Conservation (phyloP, 2,797 vertebrate genomes). For the Allobates femoralis region DNA sequence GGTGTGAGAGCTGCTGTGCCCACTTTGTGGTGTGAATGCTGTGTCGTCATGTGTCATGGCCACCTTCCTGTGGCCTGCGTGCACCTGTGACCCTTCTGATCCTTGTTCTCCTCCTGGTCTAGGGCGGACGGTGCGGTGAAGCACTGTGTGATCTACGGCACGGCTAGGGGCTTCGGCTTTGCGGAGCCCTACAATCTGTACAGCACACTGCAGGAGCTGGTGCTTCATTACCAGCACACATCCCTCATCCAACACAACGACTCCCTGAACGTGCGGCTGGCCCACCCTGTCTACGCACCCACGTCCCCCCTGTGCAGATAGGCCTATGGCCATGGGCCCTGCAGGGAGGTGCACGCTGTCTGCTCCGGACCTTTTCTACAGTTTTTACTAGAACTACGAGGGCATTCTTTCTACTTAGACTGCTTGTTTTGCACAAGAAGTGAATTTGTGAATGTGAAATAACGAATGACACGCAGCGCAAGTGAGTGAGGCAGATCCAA, state of each 20-base stretch:
- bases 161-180: constrained; percentile 91
- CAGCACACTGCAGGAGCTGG: constrained; percentile 93
- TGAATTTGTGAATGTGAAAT: constrained; percentile 98
- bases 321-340: constrained; percentile 74
- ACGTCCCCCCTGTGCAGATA: constrained; percentile 92
- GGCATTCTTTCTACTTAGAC: constrained; percentile 97
- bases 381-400: constrained; percentile 94
- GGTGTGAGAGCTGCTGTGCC: too few species aligned
- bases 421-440: constrained; percentile 99
- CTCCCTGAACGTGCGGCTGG: constrained; percentile 92
- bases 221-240: constrained; percentile 95
- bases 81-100: not conserved
- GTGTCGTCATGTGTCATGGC: too few species aligned
- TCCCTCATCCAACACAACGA: constrained; percentile 97
- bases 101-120: constrained; percentile 64
- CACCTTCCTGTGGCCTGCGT: not conserved
- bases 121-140: constrained; percentile 94
- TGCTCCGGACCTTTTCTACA: constrained; percentile 85
- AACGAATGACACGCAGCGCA: constrained; percentile 77
- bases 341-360: constrained; percentile 72
- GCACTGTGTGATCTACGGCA: constrained; percentile 97
- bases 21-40: too few species aligned
- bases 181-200: constrained; percentile 96
- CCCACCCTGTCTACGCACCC: constrained; percentile 92
- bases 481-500: constrained; percentile 78